These are phyloP conservation scores for Glaucidium brasilianum DNA, from an alignment of 2,113 vertebrate species.

Conservation along the genomic window DNA sequence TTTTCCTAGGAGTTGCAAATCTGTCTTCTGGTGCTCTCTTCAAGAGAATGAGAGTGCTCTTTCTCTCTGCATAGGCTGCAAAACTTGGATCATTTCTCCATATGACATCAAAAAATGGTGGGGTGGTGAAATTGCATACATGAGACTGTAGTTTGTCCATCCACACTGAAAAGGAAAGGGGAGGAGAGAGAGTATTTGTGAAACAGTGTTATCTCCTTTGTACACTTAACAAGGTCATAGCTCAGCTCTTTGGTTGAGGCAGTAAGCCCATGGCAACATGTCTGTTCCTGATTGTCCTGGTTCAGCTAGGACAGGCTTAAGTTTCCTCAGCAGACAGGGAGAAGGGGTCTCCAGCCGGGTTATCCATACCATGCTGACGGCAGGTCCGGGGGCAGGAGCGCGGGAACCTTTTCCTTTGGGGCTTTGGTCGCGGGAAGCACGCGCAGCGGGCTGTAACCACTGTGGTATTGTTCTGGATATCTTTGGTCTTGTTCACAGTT, in stretches of 20 bases:
- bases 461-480: no score
- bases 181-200: not conserved
- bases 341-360: no score
- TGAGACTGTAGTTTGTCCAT: not conserved
- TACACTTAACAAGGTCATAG: not conserved
- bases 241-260: fast-evolving
- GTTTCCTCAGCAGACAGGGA: no score
- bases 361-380: no score
- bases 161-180: not conserved
- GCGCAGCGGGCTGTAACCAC: no score
- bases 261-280: not conserved
- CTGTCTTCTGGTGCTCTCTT: not conserved
- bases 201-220: not conserved
- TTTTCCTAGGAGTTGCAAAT: not conserved
- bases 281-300: no score
- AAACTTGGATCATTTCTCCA: not conserved
- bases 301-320: no score
- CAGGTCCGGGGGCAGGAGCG: no score
- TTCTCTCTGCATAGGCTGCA: not conserved
- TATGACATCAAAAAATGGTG: not conserved
- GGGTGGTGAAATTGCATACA: fast-evolving
- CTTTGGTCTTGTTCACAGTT: no score
- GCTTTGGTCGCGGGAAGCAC: no score
- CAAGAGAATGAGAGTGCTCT: not conserved
- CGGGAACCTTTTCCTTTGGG: no score